These are phyloP conservation scores for Halocynthia roretzi DNA, from an alignment of 23 tunicate species.

Conservation along the genomic window DNA sequence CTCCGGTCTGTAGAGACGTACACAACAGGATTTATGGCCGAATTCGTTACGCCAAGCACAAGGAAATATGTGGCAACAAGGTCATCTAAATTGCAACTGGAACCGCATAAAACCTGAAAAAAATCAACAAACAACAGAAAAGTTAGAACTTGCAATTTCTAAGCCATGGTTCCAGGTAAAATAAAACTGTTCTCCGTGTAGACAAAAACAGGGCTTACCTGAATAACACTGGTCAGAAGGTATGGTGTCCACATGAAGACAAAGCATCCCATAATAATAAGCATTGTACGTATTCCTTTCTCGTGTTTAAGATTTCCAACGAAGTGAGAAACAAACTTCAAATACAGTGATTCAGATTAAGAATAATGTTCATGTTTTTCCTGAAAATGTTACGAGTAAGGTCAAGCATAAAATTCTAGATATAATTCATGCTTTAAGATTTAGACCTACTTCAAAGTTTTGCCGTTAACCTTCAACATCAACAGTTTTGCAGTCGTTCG, in stretches of 20 bases:
- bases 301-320: not conserved
- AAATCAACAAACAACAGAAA: not conserved
- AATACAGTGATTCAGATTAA: too few relatives aligned
- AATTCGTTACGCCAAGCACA: constrained; percentile 52
- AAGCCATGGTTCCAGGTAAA: not conserved
- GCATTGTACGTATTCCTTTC: constrained; percentile 60
- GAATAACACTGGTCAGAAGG: constrained; percentile 36
- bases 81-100: constrained; percentile 43
- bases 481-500: too few relatives aligned
- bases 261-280: constrained; percentile 48
- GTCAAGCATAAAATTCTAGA: too few relatives aligned
- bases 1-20: constrained; percentile 68
- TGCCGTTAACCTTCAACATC: too few relatives aligned
- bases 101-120: constrained; percentile 40
- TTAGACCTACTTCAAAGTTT: too few relatives aligned
- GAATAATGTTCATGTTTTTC: too few relatives aligned
- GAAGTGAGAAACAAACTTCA: too few relatives aligned
- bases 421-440: too few relatives aligned
- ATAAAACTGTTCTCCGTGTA: not conserved
- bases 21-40: constrained; percentile 75
- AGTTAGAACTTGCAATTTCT: not conserved
- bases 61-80: constrained; percentile 59
- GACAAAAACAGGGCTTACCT: constrained; percentile 18
- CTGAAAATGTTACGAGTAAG: too few relatives aligned
- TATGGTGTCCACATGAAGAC: constrained; percentile 80